Conservation (phyloP, 1,140 invertebrate genomes). For the Acromyrmex echinatior region DNA sequence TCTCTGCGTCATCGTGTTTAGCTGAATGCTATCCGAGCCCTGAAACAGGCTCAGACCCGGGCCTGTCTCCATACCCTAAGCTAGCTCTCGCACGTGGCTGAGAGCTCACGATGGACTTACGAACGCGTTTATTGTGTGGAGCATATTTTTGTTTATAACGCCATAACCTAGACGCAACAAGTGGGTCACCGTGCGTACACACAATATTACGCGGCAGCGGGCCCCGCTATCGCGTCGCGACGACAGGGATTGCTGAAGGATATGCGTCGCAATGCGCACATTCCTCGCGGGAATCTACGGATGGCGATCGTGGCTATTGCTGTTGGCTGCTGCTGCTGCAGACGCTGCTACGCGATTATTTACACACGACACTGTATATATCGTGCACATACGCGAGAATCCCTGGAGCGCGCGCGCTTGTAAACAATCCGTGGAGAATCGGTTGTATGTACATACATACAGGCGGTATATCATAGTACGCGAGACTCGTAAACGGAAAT, state of each 20-base stretch:
- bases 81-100: background rate
- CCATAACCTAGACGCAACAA: constrained; percentile 85
- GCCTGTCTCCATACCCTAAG: constrained; percentile 81
- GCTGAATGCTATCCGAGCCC: constrained; percentile 80
- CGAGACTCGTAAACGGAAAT: constrained; percentile 76
- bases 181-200: constrained; percentile 76
- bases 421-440: constrained; percentile 84
- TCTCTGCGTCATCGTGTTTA: constrained; percentile 78
- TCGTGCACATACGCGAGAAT: constrained; percentile 2
- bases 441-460: constrained; percentile 60
- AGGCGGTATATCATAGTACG: constrained; percentile 67
- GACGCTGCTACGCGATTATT: background rate
- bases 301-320: background rate
- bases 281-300: background rate
- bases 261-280: constrained; percentile 49
- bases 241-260: background rate
- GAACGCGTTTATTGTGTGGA: constrained; percentile 73
- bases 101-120: constrained; percentile 29
- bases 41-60: constrained; percentile 85
- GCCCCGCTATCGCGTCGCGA: constrained; percentile 39
- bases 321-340: background rate
- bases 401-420: constrained; percentile 71
- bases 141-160: constrained; percentile 85
- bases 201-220: constrained; percentile 12
- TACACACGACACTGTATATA: background rate